phyloP scores from a whole-genome alignment of 2,888 invertebrate genomes.

The Sicus ferrugineus region DNA sequence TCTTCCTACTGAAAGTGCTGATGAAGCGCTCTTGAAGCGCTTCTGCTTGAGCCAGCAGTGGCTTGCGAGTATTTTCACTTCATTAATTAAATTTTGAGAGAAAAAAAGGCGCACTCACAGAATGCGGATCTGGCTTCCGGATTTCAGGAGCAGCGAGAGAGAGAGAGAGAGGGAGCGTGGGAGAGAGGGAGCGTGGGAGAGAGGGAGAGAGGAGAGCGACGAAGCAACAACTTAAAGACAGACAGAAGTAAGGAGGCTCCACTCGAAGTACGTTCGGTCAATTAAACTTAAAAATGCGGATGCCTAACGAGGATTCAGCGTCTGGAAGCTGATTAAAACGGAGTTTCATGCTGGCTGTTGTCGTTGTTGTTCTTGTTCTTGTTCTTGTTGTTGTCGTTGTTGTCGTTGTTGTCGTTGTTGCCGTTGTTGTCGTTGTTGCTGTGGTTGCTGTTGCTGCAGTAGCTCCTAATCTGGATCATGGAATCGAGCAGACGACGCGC shows the following conservation, averaged over 20 bases:
- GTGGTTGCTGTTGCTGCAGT: not conserved
- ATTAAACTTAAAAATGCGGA: constrained; percentile 19
- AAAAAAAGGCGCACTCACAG: constrained; percentile 11
- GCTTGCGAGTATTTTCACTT: constrained; percentile 2
- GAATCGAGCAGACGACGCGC: too few species aligned
- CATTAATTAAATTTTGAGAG: constrained; percentile 29
- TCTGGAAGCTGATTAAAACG: constrained; percentile 2
- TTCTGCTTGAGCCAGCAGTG: not conserved
- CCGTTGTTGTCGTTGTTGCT: not conserved
- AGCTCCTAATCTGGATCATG: not conserved
- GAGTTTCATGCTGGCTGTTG: not conserved
- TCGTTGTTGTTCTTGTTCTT: not conserved
- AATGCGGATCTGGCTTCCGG: too few species aligned
- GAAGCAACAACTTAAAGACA: too few species aligned
- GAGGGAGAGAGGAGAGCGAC: not conserved
- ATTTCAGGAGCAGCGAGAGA: not conserved
- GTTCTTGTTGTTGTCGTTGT: constrained; percentile 5
- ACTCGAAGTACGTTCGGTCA: constrained; percentile 24
- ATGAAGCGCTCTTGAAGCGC: not conserved
- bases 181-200: not conserved
- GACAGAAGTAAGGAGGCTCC: too few species aligned
- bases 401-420: not conserved
- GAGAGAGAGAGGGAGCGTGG: not conserved
- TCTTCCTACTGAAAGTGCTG: too few species aligned
- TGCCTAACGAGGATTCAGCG: not conserved